Evolutionary conservation across 2,888 invertebrate species (phyloP).

Genomic region (Diachrysia chrysitis): DNA sequence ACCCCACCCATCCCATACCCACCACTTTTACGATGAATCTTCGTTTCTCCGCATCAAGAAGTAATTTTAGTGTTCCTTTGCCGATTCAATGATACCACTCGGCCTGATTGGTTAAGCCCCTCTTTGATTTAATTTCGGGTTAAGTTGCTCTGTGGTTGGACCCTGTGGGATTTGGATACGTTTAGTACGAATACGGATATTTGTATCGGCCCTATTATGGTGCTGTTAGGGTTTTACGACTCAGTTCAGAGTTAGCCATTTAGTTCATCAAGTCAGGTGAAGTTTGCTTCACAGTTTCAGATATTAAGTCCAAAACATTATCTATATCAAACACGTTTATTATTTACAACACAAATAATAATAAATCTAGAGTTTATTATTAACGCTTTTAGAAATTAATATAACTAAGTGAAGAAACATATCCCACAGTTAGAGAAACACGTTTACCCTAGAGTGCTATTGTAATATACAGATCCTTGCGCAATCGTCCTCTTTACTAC

Average conservation of each 20-base stretch:
- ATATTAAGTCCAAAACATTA: background rate
- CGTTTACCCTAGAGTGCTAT: background rate
- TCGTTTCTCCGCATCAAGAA: constrained; percentile 89
- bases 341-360: background rate
- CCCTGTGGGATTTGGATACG: constrained; percentile 81
- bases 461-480: constrained; percentile 2
- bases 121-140: constrained; percentile 89
- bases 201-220: constrained; percentile 71
- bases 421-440: background rate
- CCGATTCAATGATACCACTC: constrained; percentile 90
- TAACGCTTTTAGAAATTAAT: background rate
- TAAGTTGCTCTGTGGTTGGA: constrained; percentile 85
- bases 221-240: constrained; percentile 65
- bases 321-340: constrained; percentile 2
- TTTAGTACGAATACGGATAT: constrained; percentile 67
- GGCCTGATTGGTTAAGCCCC: constrained; percentile 88
- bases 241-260: constrained; percentile 45
- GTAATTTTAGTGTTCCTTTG: constrained; percentile 89
- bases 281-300: constrained; percentile 22
- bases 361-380: too few species aligned
- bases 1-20: constrained; percentile 69
- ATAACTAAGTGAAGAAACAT: background rate
- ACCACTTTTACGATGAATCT: constrained; percentile 89
- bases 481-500: constrained; percentile 4
- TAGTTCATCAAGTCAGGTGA: constrained; percentile 48